Evolutionary conservation across 1,140 invertebrate species (phyloP), one percentile per base, ranked within the genome.

Genomic region (Danaus melanippus): DNA sequence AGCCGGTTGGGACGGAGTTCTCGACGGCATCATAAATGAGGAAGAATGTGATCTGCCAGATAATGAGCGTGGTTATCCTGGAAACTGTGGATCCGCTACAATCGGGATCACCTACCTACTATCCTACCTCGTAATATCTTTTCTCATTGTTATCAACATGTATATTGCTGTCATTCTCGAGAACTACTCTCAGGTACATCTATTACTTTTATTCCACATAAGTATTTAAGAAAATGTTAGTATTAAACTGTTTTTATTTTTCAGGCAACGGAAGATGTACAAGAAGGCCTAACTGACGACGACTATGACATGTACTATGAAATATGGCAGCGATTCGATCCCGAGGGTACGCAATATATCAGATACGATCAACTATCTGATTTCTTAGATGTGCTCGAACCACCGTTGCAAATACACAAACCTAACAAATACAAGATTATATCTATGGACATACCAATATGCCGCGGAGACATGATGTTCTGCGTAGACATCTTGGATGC

Each of bases 221-320:
- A 32, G 2, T 32, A 32, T 32, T 32, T 32, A 32, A 32, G 21
- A 7, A 2, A 32, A 32, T 1, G 6, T 32, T 32, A 32, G n/a
- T 39, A 11, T 11, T 49, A 49, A 11, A 41, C 15, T 8, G 39
- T 50, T 50, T 54, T 56, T 54, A 15, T 47, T 48, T 54, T 71
- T 58, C 58, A 85, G 88, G 97, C 97, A 40, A 98, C 97, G 44
- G 97, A 99, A 88, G 98, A 99, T 86, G 98, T 99, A 45, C 97
- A 99, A 80, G 97, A 99, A 87, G 97, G 97, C 71, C 90, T 99
- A 45, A 99, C 97, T 39, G 97, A 98, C 79, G 97, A 99, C 86
- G 97, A 99, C 84, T 99, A 99, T 88, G 98, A 99, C 81, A 98
- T 99, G 96, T 99, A 98, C 88, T 99, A 99, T 82, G 97, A 99